Evolutionary conservation across 2,113 vertebrate species (phyloP).

Genomic region (Oncorhynchus clarkii): DNA sequence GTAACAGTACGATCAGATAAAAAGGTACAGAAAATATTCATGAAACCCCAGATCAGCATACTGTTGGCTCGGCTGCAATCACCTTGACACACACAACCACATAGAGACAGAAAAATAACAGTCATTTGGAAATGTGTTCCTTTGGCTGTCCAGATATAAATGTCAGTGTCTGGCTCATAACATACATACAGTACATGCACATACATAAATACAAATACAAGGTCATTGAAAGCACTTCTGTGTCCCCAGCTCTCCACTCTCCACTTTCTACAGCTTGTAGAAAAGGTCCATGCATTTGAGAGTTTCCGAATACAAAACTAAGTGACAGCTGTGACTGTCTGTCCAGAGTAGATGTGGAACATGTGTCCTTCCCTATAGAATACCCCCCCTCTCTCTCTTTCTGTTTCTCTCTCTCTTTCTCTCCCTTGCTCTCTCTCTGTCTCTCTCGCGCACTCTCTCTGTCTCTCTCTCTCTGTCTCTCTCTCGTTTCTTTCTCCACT

Average conservation of each 20-base stretch:
- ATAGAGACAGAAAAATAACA: slow-evolving; percentile 42
- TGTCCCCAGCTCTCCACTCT: slow-evolving; percentile 57
- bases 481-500: slow-evolving; percentile 2
- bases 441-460: neutral
- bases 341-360: slow-evolving; percentile 4
- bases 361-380: neutral
- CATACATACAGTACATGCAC: slow-evolving; percentile 21
- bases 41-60: slow-evolving; percentile 9
- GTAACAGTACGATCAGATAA: slow-evolving; percentile 10
- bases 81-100: slow-evolving; percentile 38
- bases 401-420: slow-evolving; percentile 5
- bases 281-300: slow-evolving; percentile 63
- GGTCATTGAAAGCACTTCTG: slow-evolving; percentile 73
- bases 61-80: slow-evolving; percentile 27
- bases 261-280: slow-evolving; percentile 18
- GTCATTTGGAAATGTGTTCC: slow-evolving; percentile 51
- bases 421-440: neutral
- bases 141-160: slow-evolving; percentile 53
- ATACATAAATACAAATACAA: slow-evolving; percentile 36
- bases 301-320: slow-evolving; percentile 13
- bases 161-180: slow-evolving; percentile 66
- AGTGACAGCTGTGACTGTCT: slow-evolving; percentile 4
- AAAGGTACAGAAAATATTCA: slow-evolving; percentile 28
- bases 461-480: neutral
- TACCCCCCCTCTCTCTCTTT: neutral